Evolutionary conservation across 2,888 invertebrate genomes (phyloP).

Genomic region (Agonopterix arenella): DNA sequence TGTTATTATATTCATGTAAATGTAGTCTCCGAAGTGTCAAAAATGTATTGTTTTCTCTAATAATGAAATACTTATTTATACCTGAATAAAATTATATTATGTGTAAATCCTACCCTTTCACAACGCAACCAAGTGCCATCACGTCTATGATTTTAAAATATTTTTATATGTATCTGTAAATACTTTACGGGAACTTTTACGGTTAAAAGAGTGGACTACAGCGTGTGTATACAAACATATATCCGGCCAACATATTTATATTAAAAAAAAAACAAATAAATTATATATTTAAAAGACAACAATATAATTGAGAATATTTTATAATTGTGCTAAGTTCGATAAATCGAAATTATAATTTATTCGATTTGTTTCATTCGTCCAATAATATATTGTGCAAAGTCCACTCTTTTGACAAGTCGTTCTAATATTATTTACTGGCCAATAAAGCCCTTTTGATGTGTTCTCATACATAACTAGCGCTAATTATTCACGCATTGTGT

Average conservation of each 20-base stretch:
- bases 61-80: constrained; percentile 21
- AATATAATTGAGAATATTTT: constrained; percentile 39
- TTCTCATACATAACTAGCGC: constrained; percentile 41
- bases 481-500: constrained; percentile 41
- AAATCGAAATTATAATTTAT: constrained; percentile 28
- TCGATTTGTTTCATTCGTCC: constrained; percentile 49
- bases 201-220: constrained; percentile 53
- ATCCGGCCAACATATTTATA: constrained; percentile 53
- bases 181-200: constrained; percentile 45
- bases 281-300: constrained; percentile 18
- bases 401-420: constrained; percentile 44
- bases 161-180: constrained; percentile 67
- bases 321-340: constrained; percentile 23
- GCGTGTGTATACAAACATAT: constrained; percentile 31
- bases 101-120: constrained; percentile 41
- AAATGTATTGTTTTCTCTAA: constrained; percentile 15
- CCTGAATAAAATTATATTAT: constrained; percentile 25
- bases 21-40: constrained; percentile 41
- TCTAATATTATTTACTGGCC: too few relatives aligned
- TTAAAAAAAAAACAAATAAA: constrained; percentile 8
- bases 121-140: constrained; percentile 73
- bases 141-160: constrained; percentile 65
- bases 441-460: constrained; percentile 25
- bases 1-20: constrained; percentile 15
- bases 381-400: constrained; percentile 23